phyloP scores from a whole-genome alignment of 30 jellyfish, hydroid and myxozoan species.

The Calvadosia cruxmelitensis region DNA sequence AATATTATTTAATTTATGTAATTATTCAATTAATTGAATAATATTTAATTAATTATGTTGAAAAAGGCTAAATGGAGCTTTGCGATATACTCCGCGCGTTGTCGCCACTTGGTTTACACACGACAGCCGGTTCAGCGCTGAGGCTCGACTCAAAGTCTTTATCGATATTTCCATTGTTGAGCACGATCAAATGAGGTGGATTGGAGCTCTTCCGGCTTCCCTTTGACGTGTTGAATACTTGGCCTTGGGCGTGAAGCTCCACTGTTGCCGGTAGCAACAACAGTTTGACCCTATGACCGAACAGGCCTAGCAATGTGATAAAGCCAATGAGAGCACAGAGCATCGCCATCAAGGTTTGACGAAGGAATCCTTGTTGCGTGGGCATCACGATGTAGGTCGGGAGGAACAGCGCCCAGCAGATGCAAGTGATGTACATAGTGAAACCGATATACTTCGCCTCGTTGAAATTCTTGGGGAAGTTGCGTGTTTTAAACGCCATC shows the following conservation, averaged over 20 bases:
- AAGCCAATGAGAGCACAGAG: conserved; percentile 43
- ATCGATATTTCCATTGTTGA: background rate
- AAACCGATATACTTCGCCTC: conserved; percentile 86
- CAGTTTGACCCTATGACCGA: conserved; percentile 63
- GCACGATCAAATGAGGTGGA: background rate
- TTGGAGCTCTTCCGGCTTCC: background rate
- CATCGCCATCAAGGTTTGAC: conserved; percentile 32
- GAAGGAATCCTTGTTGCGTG: conserved; percentile 5
- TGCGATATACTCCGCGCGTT: too few relatives aligned
- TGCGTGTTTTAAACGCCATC: conserved; percentile 79
- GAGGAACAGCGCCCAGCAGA: conserved; percentile 79
- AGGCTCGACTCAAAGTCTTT: background rate
- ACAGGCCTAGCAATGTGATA: conserved; percentile 68
- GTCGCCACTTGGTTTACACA: too few relatives aligned
- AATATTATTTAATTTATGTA: too few relatives aligned
- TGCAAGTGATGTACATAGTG: conserved; percentile 84
- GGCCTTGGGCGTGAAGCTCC: conserved; percentile 8
- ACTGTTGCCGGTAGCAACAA: conserved; percentile 30
- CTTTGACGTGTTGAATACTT: background rate
- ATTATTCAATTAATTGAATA: too few relatives aligned
- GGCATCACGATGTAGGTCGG: conserved; percentile 52
- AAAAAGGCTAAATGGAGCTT: too few relatives aligned
- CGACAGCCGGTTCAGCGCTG: background rate
- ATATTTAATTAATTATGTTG: too few relatives aligned
- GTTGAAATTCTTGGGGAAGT: conserved; percentile 87